Evolutionary conservation across 2,888 invertebrate species (phyloP).

Genomic region (Bembecia ichneumoniformis): DNA sequence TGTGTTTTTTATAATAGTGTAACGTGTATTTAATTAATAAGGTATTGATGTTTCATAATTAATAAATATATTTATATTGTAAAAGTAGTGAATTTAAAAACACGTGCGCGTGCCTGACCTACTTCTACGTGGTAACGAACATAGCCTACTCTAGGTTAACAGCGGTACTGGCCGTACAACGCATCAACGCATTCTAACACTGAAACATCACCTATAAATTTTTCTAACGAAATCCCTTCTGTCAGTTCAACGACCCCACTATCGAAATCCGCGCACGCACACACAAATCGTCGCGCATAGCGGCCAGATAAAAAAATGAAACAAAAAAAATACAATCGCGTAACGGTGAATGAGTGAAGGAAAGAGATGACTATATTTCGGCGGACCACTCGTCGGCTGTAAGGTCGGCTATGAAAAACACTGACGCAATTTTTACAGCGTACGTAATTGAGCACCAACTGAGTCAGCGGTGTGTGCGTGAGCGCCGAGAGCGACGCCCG

Average conservation of each 20-base stretch:
- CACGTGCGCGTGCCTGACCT: constrained; percentile 60
- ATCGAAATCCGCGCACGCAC: constrained; percentile 71
- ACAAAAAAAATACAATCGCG: constrained; percentile 51
- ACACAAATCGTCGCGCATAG: constrained; percentile 47
- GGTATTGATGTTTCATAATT: too few species aligned
- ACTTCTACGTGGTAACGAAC: constrained; percentile 47
- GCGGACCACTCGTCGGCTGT: constrained; percentile 47
- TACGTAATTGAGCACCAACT: constrained; percentile 65
- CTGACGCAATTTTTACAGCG: constrained; percentile 72
- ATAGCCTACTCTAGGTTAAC: constrained; percentile 40
- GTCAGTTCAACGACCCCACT: constrained; percentile 64
- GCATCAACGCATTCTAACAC: constrained; percentile 34
- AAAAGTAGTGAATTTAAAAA: too few species aligned
- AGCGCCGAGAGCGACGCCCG: constrained; percentile 70
- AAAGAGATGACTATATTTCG: constrained; percentile 70
- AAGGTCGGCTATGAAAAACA: constrained; percentile 69
- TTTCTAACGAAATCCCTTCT: constrained; percentile 55
- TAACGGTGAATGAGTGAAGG: constrained; percentile 61
- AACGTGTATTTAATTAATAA: too few species aligned
- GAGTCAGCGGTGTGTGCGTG: constrained; percentile 63
- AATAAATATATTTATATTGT: too few species aligned
- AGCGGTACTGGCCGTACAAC: constrained; percentile 20
- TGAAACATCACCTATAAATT: constrained; percentile 47
- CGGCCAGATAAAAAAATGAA: constrained; percentile 60
- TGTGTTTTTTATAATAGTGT: too few species aligned